Percentiles rank a stretch among this genome's conserved stretches.
phyloP scores from a whole-genome alignment of 1,140 invertebrate genomes.

The Apis mellifera region Amel_HAv3.1 CM009944.2:4672501-4673000 shows the following conservation, averaged over 20 bases:
- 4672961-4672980: too few species aligned
- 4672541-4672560: conserved; percentile 24
- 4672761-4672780: neutral
- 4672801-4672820: conserved; percentile 12
- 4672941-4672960: too few species aligned
- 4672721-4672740: neutral
- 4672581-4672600: conserved; percentile 32
- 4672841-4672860: neutral
- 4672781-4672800: too few species aligned
- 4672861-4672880: neutral
- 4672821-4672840: neutral
- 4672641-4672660: conserved; percentile 47
- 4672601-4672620: conserved; percentile 48
- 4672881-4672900: too few species aligned
- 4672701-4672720: conserved; percentile 48
- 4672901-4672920: too few species aligned
- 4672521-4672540: conserved; percentile 22
- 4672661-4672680: conserved; percentile 54
- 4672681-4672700: conserved; percentile 23
- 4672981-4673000: too few species aligned
- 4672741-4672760: neutral
- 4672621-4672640: conserved; percentile 31
- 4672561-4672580: conserved; percentile 35
- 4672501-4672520: neutral
- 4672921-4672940: too few species aligned